Percentiles rank a stretch among this genome's conserved stretches.
These are phyloP conservation scores for Conus ventricosus DNA, from an alignment of 1,140 invertebrate species.

Conservation along the genomic window DNA sequence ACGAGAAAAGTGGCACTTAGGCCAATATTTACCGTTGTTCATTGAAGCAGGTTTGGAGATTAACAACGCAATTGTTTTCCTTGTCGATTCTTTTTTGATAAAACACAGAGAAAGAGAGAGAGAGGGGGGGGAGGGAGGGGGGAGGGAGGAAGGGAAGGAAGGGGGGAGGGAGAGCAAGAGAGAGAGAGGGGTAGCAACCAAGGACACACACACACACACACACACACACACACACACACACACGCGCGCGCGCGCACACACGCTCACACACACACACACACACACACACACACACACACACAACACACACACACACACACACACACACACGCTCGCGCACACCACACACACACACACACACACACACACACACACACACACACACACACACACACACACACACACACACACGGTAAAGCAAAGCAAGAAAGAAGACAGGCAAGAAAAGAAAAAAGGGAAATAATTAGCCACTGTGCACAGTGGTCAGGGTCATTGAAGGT, in stretches of 20 bases:
- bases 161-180: neutral
- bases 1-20: too few species aligned
- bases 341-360: neutral
- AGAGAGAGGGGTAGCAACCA: neutral
- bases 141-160: neutral
- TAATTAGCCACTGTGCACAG: too few species aligned
- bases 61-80: too few species aligned
- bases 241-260: neutral
- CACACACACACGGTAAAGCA: neutral
- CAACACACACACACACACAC: neutral
- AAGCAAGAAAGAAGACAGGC: neutral
- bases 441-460: too few species aligned
- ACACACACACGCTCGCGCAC: too few species aligned
- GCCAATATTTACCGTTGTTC: too few species aligned
- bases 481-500: too few species aligned
- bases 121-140: too few species aligned
- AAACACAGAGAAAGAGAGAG: too few species aligned
- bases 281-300: neutral
- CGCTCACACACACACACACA: neutral
- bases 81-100: too few species aligned
- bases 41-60: too few species aligned
- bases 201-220: too few species aligned
- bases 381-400: conserved; percentile 15
- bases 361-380: conserved; percentile 15
- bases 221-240: neutral